Conservation (phyloP, 2,888 invertebrate species). For the Physocephala rufipes region DNA sequence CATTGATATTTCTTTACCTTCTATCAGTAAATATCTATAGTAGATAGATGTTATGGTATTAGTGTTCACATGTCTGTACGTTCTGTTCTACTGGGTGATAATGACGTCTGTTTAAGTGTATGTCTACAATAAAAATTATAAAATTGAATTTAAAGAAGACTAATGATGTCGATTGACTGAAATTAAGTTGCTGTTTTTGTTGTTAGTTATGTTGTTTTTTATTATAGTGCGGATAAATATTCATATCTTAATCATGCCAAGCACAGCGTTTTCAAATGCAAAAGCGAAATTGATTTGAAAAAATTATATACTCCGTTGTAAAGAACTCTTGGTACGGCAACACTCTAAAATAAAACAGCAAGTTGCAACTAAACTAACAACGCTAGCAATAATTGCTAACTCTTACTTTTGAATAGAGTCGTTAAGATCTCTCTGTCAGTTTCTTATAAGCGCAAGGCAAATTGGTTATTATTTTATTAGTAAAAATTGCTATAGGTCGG, state of each 20-base stretch:
- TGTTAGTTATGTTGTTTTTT: constrained; percentile 11
- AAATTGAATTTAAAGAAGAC: not conserved
- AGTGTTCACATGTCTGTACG: not conserved
- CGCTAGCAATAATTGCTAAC: not conserved
- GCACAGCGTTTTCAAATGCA: not conserved
- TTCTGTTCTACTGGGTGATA: no score
- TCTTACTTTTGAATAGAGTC: constrained; percentile 18
- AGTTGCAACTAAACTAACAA: not conserved
- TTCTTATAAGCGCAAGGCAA: not conserved
- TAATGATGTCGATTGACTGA: no score
- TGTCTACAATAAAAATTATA: not conserved
- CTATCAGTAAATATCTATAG: not conserved
- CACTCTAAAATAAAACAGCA: constrained; percentile 8
- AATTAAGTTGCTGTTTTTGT: not conserved
- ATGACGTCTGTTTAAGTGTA: no score
- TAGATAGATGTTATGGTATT: not conserved
- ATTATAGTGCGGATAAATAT: constrained; percentile 12
- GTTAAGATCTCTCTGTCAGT: constrained; percentile 12
- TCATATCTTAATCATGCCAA: not conserved
- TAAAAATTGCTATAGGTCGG: not conserved
- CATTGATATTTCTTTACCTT: not conserved
- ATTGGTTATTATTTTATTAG: constrained; percentile 8
- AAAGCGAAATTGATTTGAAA: no score
- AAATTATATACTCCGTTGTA: no score
- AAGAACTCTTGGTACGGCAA: not conserved